Evolutionary conservation across 1,140 invertebrate genomes (phyloP), one percentile per base, ranked within the genome.

Genomic region (Rhynchophorus ferrugineus): DNA sequence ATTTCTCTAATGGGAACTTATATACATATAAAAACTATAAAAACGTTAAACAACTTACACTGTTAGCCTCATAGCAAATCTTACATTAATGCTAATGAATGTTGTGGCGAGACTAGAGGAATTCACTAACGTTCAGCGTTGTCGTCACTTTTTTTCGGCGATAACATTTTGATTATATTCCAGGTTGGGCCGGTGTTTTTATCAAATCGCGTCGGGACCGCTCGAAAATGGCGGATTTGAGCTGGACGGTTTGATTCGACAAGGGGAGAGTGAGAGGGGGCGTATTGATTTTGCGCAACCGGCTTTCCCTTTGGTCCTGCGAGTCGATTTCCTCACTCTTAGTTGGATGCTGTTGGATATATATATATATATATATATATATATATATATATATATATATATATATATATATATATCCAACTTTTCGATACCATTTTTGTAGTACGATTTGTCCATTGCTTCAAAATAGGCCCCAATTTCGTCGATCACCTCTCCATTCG

Each of bases 111-210:
- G n/a, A n/a, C n/a, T n/a, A n/a, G n/a, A n/a, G 72, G 51, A 66
- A 75, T 53, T 75, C 74, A 58, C 74, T 68, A 60, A 71, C 70
- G 5, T n/a, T n/a, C n/a, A 29, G 11, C 24, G 5, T 29, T 29
- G 24, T 29, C 24, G 11, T 6, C 5, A 29, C 5, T 29, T 29
- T 29, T 5, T 29, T 29, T 29, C 11, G 11, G 24, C 11, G 5
- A 6, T 6, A 29, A 29, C 24, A 11, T 11, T 6, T 11, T 29
- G 24, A 29, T 29, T 6, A 29, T 6, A 29, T 29, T 29, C 24
- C 5, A 6, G 24, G 24, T 29, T 29, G 5, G 5, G 11, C 11
- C 11, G 24, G 5, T 11, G 24, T 6, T 29, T 29, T 29, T 29
- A 6, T 73, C 49, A 19, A 74, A 55, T 43, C 66, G 71, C 49